phyloP scores from a whole-genome alignment of 2,113 vertebrate species.

The Tauraco erythrolophus region DNA sequence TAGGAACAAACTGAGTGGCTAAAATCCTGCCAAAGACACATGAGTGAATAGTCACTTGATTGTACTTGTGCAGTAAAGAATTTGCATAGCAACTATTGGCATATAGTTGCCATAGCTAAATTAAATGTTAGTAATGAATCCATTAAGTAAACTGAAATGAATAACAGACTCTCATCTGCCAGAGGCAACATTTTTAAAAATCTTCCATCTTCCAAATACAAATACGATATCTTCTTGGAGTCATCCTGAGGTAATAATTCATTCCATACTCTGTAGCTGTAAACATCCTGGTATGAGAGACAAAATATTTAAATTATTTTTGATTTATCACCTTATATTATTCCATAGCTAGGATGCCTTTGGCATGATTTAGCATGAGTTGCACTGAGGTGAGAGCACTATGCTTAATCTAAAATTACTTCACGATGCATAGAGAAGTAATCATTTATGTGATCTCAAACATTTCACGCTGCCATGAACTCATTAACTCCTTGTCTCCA shows the following conservation, averaged over 20 bases:
- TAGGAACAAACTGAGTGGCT: background rate
- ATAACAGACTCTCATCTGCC: background rate
- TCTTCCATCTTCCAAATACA: conserved; percentile 11
- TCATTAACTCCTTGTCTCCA: background rate
- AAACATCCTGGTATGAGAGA: conserved; percentile 46
- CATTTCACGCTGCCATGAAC: background rate
- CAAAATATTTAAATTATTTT: conserved; percentile 4
- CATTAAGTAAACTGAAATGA: conserved; percentile 1
- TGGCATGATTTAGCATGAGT: background rate
- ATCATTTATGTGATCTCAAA: background rate
- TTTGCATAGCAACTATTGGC: background rate
- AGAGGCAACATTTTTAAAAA: background rate
- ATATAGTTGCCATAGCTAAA: background rate
- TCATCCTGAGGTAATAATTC: conserved; percentile 42
- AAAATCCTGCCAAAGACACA: background rate
- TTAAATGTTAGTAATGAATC: background rate
- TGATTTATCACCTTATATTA: conserved; percentile 18
- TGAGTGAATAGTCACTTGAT: background rate
- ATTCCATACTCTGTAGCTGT: background rate
- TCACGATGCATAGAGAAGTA: background rate
- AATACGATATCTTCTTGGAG: conserved; percentile 5
- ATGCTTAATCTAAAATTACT: background rate
- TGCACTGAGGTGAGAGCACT: background rate
- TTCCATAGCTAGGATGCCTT: background rate
- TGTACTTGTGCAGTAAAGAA: background rate